Conservation (phyloP, 2,888 invertebrate genomes). For the Calliphora vomitoria region DNA sequence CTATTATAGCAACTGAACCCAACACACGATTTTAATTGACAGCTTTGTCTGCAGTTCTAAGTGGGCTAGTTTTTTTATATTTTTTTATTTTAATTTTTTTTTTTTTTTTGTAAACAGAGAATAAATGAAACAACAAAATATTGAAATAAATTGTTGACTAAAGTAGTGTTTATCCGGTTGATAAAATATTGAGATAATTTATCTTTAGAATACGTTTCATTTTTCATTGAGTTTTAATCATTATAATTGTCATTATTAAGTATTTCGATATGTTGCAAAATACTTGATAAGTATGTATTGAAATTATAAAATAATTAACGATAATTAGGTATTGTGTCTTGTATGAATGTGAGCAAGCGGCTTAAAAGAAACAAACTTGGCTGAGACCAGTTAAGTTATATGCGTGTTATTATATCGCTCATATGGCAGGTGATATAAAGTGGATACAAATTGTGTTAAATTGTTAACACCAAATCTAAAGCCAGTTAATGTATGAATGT, state of each 20-base stretch:
- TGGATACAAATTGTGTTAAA: constrained; percentile 2
- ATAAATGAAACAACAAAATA: neutral
- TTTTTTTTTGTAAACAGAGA: neutral
- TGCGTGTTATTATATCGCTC: neutral
- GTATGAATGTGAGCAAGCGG: neutral
- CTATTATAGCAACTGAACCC: neutral
- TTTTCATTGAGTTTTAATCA: neutral
- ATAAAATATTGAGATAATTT: constrained; percentile 56
- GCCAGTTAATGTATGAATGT: neutral
- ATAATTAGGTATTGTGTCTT: constrained; percentile 31
- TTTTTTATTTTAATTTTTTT: neutral
- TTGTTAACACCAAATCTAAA: neutral
- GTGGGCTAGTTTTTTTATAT: constrained; percentile 37
- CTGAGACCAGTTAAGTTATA: neutral
- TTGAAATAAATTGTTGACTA: constrained; percentile 39
- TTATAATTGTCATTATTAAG: constrained; percentile 11
- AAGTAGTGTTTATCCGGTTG: constrained; percentile 55
- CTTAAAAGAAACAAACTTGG: neutral
- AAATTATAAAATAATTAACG: constrained; percentile 29
- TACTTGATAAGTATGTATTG: neutral
- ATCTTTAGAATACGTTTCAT: constrained; percentile 3
- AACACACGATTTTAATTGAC: constrained; percentile 6
- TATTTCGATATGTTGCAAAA: neutral
- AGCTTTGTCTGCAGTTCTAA: constrained; percentile 27
- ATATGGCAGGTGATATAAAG: constrained; percentile 16